Conservation (phyloP, 92 coral and sea anemone species). For the Pocillopora grandis region DNA sequence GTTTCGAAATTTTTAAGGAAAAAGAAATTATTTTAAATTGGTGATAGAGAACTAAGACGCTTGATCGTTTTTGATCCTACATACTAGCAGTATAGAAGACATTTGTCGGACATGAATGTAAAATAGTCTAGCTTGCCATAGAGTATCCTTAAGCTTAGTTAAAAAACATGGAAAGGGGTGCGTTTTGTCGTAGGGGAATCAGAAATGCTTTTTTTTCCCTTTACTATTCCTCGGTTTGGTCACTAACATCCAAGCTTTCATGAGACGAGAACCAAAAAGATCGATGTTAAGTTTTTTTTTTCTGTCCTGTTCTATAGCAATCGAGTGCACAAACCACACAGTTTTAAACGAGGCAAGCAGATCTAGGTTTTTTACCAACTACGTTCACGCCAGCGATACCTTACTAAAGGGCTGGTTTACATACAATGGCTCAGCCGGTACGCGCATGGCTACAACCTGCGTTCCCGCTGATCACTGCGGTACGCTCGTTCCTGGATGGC, state of each 20-base stretch:
- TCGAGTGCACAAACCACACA: slow-evolving; percentile 36
- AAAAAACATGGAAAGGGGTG: too few species aligned
- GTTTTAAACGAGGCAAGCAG: slow-evolving; percentile 1
- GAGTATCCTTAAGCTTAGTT: too few species aligned
- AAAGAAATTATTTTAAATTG: too few species aligned
- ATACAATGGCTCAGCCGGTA: slow-evolving; percentile 34
- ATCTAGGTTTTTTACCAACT: slow-evolving; percentile 21
- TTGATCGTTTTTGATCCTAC: too few species aligned
- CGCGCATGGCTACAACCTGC: slow-evolving; percentile 39
- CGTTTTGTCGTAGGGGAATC: too few species aligned
- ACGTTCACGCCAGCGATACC: not conserved
- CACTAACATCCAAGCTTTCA: not conserved
- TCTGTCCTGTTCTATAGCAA: not conserved
- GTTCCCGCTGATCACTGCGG: slow-evolving; percentile 38
- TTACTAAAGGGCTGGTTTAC: slow-evolving; percentile 26
- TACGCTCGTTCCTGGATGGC: slow-evolving; percentile 33
- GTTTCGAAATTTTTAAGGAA: too few species aligned
- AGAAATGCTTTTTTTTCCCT: too few species aligned
- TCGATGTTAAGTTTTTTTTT: not conserved
- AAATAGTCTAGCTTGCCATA: too few species aligned
- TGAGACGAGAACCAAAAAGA: not conserved
- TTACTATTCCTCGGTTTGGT: not conserved
- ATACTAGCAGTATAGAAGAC: too few species aligned
- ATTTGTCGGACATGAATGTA: too few species aligned
- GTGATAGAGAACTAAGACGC: too few species aligned